A percentile compares a stretch with the other conserved stretches of the same genome.
These are phyloP conservation scores for Matsumyia berberina DNA, from an alignment of 2,888 invertebrate genomes.

Conservation along the genomic window DNA sequence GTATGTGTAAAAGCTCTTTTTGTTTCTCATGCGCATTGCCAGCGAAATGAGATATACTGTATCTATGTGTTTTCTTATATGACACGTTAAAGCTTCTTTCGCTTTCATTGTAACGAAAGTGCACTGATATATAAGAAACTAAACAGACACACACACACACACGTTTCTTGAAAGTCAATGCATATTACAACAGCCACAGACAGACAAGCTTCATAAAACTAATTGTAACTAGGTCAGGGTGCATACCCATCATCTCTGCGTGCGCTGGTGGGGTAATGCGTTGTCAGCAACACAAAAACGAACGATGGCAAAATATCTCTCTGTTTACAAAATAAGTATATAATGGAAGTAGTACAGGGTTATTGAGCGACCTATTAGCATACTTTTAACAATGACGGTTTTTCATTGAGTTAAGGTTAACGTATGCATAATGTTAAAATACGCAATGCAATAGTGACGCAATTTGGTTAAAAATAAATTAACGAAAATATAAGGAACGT, in stretches of 20 bases:
- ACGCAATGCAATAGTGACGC: slow-evolving; percentile 47
- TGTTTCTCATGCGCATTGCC: slow-evolving; percentile 32
- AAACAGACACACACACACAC: slow-evolving; percentile 4
- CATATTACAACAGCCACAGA: slow-evolving; percentile 58
- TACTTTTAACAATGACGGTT: slow-evolving; percentile 81
- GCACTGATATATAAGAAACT: slow-evolving; percentile 36
- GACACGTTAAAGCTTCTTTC: slow-evolving; percentile 16
- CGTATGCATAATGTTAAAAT: slow-evolving; percentile 75
- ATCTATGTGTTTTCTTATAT: slow-evolving; percentile 22
- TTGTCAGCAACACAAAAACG: slow-evolving; percentile 78
- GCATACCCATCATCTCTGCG: slow-evolving; percentile 79
- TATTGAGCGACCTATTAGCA: slow-evolving; percentile 83
- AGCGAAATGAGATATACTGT: slow-evolving; percentile 7
- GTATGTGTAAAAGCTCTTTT: slow-evolving; percentile 46
- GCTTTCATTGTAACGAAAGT: slow-evolving; percentile 41
- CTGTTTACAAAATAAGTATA: slow-evolving; percentile 75
- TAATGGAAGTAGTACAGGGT: slow-evolving; percentile 82
- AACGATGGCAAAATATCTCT: slow-evolving; percentile 76
- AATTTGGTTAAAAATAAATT: slow-evolving; percentile 16
- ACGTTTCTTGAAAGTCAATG: slow-evolving; percentile 13
- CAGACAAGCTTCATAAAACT: slow-evolving; percentile 71
- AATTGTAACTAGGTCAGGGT: slow-evolving; percentile 83
- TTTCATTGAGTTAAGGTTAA: slow-evolving; percentile 82
- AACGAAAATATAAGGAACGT: slow-evolving; percentile 50
- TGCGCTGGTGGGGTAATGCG: slow-evolving; percentile 76